These are phyloP conservation scores for Phrynosoma platyrhinos DNA, from an alignment of 2,113 vertebrate species.

Conservation along the genomic window DNA sequence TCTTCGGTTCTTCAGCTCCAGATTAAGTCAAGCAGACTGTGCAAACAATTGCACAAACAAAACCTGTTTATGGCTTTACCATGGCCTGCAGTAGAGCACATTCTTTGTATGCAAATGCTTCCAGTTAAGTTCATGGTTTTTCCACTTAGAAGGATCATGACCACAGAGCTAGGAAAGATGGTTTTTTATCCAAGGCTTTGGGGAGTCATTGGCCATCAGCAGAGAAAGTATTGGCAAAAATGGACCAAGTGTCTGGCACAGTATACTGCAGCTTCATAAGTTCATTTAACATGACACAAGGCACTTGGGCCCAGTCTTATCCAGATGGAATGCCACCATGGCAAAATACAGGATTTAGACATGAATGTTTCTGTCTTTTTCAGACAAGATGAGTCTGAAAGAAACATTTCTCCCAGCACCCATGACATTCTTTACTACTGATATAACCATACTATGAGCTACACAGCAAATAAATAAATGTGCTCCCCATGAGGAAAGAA, in stretches of 20 bases:
- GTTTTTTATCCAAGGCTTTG: background rate
- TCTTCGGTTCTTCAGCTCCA: no score
- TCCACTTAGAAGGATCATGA: no score
- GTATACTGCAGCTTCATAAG: background rate
- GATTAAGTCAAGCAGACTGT: no score
- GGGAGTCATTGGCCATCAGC: background rate
- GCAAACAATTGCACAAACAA: no score
- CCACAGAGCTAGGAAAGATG: background rate
- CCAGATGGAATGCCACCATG: background rate
- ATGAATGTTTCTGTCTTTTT: background rate
- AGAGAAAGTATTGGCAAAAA: background rate
- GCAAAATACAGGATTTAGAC: background rate
- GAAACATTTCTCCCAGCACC: no score
- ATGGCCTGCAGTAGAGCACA: no score
- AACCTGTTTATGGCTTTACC: no score
- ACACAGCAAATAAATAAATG: constrained; percentile 48
- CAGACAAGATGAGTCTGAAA: background rate
- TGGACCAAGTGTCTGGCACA: background rate
- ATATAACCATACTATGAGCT: no score
- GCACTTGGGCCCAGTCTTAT: background rate
- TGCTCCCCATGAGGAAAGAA: constrained; percentile 26
- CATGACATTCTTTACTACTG: constrained; percentile 32
- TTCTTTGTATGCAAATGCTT: no score
- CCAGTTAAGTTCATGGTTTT: no score
- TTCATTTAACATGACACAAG: background rate